Evolutionary conservation across 2,797 vertebrate species (phyloP).

Genomic region (Discoglossus pictus): DNA sequence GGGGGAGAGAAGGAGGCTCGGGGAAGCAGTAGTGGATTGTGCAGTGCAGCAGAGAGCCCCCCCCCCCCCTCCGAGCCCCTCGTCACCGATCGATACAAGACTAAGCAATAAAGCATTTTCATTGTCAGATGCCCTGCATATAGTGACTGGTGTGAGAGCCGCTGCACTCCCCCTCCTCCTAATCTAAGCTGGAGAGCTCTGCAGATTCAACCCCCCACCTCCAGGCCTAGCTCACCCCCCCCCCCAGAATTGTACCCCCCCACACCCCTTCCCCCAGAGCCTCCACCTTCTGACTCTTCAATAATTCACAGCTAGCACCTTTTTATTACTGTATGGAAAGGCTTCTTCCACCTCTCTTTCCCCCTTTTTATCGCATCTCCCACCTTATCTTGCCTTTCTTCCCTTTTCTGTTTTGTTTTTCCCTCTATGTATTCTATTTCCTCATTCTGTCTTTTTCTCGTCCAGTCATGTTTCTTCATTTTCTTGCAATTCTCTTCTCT

Average conservation of each 20-base stretch:
- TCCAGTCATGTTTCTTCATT: too few species aligned
- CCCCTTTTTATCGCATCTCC: constrained; percentile 25
- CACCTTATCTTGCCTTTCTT: constrained; percentile 12
- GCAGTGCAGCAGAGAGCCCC: constrained; percentile 59
- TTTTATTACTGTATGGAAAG: constrained; percentile 44
- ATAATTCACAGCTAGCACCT: constrained; percentile 57
- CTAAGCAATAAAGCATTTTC: constrained; percentile 95
- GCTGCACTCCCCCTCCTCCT: constrained; percentile 56
- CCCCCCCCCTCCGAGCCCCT: constrained; percentile 77
- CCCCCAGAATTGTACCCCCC: constrained; percentile 64
- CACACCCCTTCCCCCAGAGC: constrained; percentile 61
- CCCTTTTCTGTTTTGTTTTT: too few species aligned
- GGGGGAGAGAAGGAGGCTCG: constrained; percentile 54
- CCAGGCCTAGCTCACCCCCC: constrained; percentile 36
- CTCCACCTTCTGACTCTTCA: constrained; percentile 46
- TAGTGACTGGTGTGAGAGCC: constrained; percentile 78
- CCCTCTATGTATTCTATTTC: too few species aligned
- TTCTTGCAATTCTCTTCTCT: constrained; percentile 30
- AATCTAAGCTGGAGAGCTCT: constrained; percentile 42
- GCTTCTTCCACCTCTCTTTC: constrained; percentile 51
- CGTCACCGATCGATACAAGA: constrained; percentile 88
- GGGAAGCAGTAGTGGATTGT: constrained; percentile 47
- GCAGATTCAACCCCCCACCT: constrained; percentile 42
- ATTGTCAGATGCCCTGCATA: constrained; percentile 95
- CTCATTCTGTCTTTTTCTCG: too few species aligned